Conservation (phyloP, 2,113 vertebrate species). For the Thryonomys swinderianus region DNA sequence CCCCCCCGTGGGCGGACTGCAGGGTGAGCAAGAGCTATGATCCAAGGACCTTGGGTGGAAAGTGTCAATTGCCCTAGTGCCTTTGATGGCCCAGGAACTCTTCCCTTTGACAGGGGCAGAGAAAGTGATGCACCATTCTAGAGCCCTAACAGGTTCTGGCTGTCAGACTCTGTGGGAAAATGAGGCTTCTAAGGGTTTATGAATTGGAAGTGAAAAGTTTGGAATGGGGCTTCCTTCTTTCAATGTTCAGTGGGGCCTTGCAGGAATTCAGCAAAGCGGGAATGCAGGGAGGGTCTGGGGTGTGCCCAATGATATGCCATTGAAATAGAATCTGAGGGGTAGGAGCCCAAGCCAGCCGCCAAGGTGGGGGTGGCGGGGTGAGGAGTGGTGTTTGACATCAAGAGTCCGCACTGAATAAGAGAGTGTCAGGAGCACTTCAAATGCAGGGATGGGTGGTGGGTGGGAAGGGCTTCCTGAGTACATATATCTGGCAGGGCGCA, state of each 20-base stretch:
- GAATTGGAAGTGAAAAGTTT: accelerated
- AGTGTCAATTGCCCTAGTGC: not conserved
- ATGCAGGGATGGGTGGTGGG: not conserved
- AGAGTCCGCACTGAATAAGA: not conserved
- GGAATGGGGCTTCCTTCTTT: not conserved
- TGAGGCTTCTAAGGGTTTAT: not conserved
- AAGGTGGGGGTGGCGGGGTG: too few relatives aligned
- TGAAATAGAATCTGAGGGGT: not conserved
- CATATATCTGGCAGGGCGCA: accelerated
- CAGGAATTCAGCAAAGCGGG: not conserved
- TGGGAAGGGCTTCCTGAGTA: too few relatives aligned
- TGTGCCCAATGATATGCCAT: not conserved
- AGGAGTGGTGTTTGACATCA: too few relatives aligned
- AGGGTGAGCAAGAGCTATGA: not conserved
- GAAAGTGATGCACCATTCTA: not conserved
- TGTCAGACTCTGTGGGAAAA: not conserved
- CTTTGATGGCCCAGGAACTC: not conserved
- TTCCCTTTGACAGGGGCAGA: not conserved
- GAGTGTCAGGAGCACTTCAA: too few relatives aligned
- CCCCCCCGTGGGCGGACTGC: not conserved
- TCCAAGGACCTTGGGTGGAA: not conserved
- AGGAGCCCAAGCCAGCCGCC: not conserved
- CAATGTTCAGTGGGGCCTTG: not conserved
- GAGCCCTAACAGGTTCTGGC: not conserved
- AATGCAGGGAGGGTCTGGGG: not conserved